Conservation (phyloP, 1,140 invertebrate species). For the Philopotamus ludificatus region DNA sequence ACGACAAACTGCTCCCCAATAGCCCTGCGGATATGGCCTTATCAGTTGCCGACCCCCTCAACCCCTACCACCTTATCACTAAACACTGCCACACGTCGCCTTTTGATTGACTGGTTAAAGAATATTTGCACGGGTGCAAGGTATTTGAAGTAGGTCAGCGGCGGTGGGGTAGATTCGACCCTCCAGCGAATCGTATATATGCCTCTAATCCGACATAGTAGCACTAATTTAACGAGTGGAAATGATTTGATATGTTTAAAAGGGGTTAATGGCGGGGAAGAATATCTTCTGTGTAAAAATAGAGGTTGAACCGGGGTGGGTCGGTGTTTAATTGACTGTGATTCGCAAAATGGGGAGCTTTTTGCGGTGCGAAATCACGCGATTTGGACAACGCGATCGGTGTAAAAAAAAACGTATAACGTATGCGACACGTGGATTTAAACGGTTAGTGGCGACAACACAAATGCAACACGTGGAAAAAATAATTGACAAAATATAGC, state of each 20-base stretch:
- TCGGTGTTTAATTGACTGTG: too few species aligned
- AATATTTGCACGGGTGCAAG: neutral
- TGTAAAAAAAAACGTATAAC: too few species aligned
- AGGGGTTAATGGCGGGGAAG: too few species aligned
- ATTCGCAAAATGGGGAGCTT: too few species aligned
- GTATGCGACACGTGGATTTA: too few species aligned
- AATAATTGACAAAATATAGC: too few species aligned
- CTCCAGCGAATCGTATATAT: neutral
- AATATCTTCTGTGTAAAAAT: too few species aligned
- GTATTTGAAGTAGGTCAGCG: neutral
- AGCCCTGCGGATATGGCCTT: conserved; percentile 15
- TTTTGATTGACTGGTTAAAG: neutral
- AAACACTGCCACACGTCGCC: neutral
- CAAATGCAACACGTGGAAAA: too few species aligned
- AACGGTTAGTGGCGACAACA: too few species aligned
- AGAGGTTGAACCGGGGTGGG: too few species aligned
- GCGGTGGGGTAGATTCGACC: neutral
- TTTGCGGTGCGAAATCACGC: too few species aligned
- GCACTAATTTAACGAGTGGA: neutral
- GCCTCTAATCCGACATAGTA: neutral
- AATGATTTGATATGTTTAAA: neutral
- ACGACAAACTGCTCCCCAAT: neutral
- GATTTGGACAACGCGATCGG: too few species aligned
- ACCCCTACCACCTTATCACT: neutral
- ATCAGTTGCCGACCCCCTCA: conserved; percentile 3